Conservation (phyloP, 2,113 vertebrate genomes). For the Nothoprocta pentlandii region DNA sequence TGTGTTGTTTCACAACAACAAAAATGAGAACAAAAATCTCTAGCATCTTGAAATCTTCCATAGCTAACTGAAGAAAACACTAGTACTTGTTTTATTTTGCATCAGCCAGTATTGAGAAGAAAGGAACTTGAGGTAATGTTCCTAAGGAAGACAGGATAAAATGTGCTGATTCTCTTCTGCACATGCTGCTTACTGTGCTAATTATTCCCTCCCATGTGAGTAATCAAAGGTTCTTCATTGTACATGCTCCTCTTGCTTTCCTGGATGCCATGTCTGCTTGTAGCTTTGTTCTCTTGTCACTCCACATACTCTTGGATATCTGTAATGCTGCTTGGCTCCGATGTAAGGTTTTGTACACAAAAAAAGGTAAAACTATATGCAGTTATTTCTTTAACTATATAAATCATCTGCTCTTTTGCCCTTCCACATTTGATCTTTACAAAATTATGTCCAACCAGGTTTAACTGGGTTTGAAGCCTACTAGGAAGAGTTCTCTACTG, state of each 20-base stretch:
- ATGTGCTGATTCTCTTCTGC: fast-evolving
- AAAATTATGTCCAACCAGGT: background rate
- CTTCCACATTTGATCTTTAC: background rate
- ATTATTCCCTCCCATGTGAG: background rate
- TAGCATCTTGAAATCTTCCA: fast-evolving
- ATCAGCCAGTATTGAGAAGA: background rate
- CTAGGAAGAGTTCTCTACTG: background rate
- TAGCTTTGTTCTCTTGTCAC: background rate
- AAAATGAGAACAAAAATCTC: background rate
- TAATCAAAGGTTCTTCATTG: background rate
- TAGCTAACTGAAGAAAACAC: background rate
- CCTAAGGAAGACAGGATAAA: background rate
- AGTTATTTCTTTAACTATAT: background rate
- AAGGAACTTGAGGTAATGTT: background rate
- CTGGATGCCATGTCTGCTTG: fast-evolving
- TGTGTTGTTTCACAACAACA: background rate
- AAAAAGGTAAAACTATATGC: background rate
- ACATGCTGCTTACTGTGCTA: background rate
- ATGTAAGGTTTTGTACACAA: background rate
- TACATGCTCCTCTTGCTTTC: background rate
- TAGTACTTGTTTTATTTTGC: background rate
- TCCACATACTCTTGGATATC: fast-evolving
- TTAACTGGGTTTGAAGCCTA: fast-evolving
- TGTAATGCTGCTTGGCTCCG: background rate
- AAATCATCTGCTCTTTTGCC: background rate